Evolutionary conservation across 2,113 vertebrate species (phyloP), one percentile per base, ranked within the genome.

Genomic region (Pionites leucogaster): DNA sequence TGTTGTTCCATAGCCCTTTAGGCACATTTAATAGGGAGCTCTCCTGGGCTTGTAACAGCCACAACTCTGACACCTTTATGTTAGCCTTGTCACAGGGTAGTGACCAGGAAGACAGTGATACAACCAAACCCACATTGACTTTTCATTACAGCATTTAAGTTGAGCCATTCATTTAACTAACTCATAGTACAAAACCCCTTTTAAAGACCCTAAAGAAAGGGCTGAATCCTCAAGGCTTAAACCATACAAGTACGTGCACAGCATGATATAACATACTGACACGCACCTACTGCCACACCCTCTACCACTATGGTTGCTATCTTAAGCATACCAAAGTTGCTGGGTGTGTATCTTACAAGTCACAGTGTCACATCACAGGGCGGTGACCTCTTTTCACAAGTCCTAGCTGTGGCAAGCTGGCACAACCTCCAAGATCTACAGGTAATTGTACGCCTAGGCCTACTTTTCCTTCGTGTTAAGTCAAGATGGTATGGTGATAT

Each of bases 401-500:
- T 13, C 53, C 33, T 22, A 24, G 17, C 71, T 53, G 57, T 41
- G 20, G 50, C 37, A 68, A 70, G 41, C 25, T 59, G 50, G 35
- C 60, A 44, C 17, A 39, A 23, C 28, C 8, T 6, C 68, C 9
- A 9, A 55, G 41, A 50, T 18, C 22, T 25, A 53, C 47, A 46
- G 10, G 6, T 12, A 70, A 53, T 1, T 12, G 6, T 5, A 49
- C 0, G 1, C 2, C 42, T 29, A 59, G 41, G 33, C 23, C 35
- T 68, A 18, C 15, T n/a, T 52, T 44, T 39, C 27, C 63, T 44
- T 22, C 5, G 2, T 0, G 23, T 25, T 37, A 82, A 70, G 47
- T 37, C 8, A 57, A 88, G 44, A 17, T 37, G 33, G 12, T 14
- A 29, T 5, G 27, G 52, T 20, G 47, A 25, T 63, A 49, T 2